A percentile compares a stretch with the other conserved stretches of the same genome.
Conservation (phyloP, 1,140 invertebrate species). For the Drosophila fuyamai region DNA sequence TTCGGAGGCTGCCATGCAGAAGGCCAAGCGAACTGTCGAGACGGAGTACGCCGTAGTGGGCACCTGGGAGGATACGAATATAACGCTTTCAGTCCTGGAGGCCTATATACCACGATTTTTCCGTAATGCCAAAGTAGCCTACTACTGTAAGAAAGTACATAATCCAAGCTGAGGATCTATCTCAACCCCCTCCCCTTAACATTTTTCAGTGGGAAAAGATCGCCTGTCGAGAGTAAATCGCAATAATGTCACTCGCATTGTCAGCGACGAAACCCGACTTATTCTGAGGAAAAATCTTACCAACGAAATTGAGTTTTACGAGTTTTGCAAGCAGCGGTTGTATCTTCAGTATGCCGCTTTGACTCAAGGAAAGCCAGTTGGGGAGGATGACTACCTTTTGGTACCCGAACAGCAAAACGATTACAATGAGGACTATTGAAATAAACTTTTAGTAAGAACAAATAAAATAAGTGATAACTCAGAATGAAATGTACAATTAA, state of each 20-base stretch:
- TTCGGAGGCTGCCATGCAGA: constrained; percentile 91
- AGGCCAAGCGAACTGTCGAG: constrained; percentile 93
- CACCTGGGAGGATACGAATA: constrained; percentile 94
- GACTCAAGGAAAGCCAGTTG: constrained; percentile 51
- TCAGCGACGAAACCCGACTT: constrained; percentile 71
- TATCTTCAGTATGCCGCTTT: constrained; percentile 79
- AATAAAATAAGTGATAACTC: constrained; percentile 19
- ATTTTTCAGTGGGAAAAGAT: constrained; percentile 73
- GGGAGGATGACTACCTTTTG: constrained; percentile 73
- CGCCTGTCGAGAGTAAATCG: constrained; percentile 68
- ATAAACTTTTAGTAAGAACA: not conserved
- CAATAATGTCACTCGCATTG: constrained; percentile 67
- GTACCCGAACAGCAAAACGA: constrained; percentile 56
- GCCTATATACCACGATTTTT: constrained; percentile 94
- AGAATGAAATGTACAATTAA: constrained; percentile 14
- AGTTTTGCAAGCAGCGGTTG: constrained; percentile 81
- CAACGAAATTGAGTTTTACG: constrained; percentile 81
- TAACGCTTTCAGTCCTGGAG: constrained; percentile 92
- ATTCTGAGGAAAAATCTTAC: constrained; percentile 74
- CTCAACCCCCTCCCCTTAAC: constrained; percentile 12
- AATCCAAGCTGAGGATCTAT: not conserved
- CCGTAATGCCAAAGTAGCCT: constrained; percentile 90
- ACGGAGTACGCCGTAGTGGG: constrained; percentile 94
- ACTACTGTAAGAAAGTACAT: constrained; percentile 88
- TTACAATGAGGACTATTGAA: constrained; percentile 57